Conservation (phyloP, 1,140 invertebrate genomes). For the Pygmarrhopalites habei region DNA sequence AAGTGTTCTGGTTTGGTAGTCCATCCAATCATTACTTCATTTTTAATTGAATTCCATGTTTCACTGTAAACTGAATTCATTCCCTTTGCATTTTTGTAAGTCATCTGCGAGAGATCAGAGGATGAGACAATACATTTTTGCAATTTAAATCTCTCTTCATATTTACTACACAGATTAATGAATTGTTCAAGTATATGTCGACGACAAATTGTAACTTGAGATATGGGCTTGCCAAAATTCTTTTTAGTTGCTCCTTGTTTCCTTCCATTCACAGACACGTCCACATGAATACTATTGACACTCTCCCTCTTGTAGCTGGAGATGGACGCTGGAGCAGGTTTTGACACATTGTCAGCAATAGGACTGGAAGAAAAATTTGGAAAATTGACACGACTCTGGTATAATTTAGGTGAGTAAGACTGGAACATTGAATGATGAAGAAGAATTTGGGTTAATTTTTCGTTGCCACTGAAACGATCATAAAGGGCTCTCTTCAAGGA, state of each 20-base stretch:
- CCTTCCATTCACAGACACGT: slow-evolving; percentile 70
- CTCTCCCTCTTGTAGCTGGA: slow-evolving; percentile 32
- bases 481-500: slow-evolving; percentile 33
- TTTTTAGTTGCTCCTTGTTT: slow-evolving; percentile 75
- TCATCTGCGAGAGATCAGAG: background rate
- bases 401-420: slow-evolving; percentile 22
- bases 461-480: slow-evolving; percentile 35
- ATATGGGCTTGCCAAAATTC: slow-evolving; percentile 48
- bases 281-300: slow-evolving; percentile 43
- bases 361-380: slow-evolving; percentile 24
- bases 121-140: slow-evolving; percentile 27
- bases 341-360: too few species aligned
- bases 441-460: too few species aligned
- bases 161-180: slow-evolving; percentile 12
- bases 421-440: too few species aligned
- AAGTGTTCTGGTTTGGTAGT: slow-evolving; percentile 38
- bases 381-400: slow-evolving; percentile 43
- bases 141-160: background rate
- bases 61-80: slow-evolving; percentile 33
- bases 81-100: slow-evolving; percentile 39
- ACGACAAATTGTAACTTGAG: slow-evolving; percentile 56
- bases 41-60: slow-evolving; percentile 37
- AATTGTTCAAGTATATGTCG: slow-evolving; percentile 55
- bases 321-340: slow-evolving; percentile 39
- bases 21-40: slow-evolving; percentile 39